Evolutionary conservation across 92 coral and sea anemone genomes (phyloP), one percentile per base, ranked within the genome.

Genomic region (Metridium senile): DNA sequence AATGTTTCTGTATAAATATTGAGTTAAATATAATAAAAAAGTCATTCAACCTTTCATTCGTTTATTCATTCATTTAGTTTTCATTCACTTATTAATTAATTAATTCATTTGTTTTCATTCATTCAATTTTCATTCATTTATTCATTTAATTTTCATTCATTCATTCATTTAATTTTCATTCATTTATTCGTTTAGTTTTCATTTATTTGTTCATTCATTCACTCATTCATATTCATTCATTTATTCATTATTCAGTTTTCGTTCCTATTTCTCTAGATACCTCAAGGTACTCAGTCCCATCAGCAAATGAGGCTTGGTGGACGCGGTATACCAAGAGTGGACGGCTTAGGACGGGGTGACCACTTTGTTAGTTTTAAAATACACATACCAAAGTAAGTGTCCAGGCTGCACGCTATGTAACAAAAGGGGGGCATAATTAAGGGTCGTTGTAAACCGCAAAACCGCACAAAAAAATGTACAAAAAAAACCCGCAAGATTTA

Each of bases 261-360:
- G 25, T 9, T 54, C 25, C 4, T 54, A 13, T 9, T 3, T 13
- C 20, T 73, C 63, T 72, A 93, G 96, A 89, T 95, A 58, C 99
- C 99, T 11, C 86, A 91, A 30, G 99, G 99, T 20, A 95, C 99
- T 10, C 99, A 95, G 78, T 95, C 99, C 11, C 97, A 92, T 59
- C 97, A 95, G 71, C 91, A 89, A 68, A 81, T 95, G 81, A 92
- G 99, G 8, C 81, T 95, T 34, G 62, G 86, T 39, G 92, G 90
- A 65, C 92, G 97, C 79, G 99, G 99, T 81, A 91, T 95, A 72
- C 96, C 97, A 0, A 89, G 99, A 66, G 51, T 95, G 22, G 94
- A 89, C 72, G 94, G 97, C 52, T 77, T 89, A 52, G 99, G 99
- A 54, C 74, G 88, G 79, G 99, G 99, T 62, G 99, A 95, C 70